These are phyloP conservation scores for Ambastaia sidthimunki DNA, from an alignment of 2,797 vertebrate species.

Conservation along the genomic window DNA sequence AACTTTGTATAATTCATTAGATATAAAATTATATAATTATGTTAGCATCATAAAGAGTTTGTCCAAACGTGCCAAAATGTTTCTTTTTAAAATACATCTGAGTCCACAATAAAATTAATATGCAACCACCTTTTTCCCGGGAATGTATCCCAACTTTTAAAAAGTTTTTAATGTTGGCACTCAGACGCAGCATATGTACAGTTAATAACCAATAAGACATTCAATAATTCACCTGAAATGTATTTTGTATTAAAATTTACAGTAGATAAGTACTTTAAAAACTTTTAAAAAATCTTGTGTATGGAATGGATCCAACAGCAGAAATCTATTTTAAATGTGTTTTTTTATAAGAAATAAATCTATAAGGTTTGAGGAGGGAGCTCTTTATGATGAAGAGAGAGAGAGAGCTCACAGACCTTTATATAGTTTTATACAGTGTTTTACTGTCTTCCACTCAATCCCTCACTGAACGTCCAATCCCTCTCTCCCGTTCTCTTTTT, in stretches of 20 bases:
- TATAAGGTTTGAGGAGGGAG: background rate
- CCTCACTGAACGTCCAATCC: slow-evolving; percentile 40
- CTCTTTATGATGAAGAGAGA: slow-evolving; percentile 36
- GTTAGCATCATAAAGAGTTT: background rate
- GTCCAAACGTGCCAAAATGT: background rate
- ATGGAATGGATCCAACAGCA: no score
- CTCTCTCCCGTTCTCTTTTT: background rate
- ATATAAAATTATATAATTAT: no score
- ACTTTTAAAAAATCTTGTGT: background rate
- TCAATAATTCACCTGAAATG: background rate
- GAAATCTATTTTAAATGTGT: no score
- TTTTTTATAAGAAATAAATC: background rate
- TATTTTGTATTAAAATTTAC: background rate
- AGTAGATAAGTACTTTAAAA: background rate
- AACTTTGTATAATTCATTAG: no score
- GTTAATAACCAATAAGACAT: background rate
- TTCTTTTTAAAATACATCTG: background rate
- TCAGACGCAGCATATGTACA: background rate
- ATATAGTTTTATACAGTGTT: background rate
- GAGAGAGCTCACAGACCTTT: background rate
- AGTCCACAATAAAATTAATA: background rate
- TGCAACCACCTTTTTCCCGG: no score
- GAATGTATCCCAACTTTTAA: background rate
- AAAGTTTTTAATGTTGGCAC: background rate
- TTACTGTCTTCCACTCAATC: background rate